Evolutionary conservation across 1,140 invertebrate species (phyloP), one percentile per base, ranked within the genome.

Genomic region (Neuroterus valhalla): DNA sequence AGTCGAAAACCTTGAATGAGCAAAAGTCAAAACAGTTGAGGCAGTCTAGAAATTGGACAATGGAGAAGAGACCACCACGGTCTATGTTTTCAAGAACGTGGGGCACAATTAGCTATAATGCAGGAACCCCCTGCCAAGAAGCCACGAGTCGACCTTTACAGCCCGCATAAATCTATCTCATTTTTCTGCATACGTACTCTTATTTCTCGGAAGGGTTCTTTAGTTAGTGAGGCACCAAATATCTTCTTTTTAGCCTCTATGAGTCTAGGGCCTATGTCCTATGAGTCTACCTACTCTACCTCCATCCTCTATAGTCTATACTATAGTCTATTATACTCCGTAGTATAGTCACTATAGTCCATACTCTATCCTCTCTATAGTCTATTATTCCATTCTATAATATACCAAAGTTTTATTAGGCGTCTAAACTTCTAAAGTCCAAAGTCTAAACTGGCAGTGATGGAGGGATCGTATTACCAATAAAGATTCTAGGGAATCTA

Each of bases 31-130:
- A 3, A 48, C 15, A 8, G 31, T 38, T 1, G 31, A 38, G 31
- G 10, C 31, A 38, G 6, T n/a, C n/a, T n/a, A n/a, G n/a, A n/a
- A n/a, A n/a, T 38, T 38, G 31, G 31, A 38, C 31, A 38, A 38
- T 1, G 10, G 8, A 38, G 31, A 71, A 71, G 72, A 42, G 67
- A 45, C 71, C 71, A 68, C 66, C 68, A 66, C 66, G 70, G 44
- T 73, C 74, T 75, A 74, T 77, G 75, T 80, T 78, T 79, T 78
- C 77, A 75, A 69, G 74, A 72, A 78, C 74, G 71, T 71, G 55
- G 80, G 70, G 70, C 71, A 79, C 80, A 78, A 80, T 83, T 83
- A 81, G 80, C 75, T 68, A 81, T 76, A 80, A 74, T 79, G 72
- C 76, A 55, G 52, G 14, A 71, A 45, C 78, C 79, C 79, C 79